Conservation (phyloP, 2,113 vertebrate genomes). For the Apus apus region DNA sequence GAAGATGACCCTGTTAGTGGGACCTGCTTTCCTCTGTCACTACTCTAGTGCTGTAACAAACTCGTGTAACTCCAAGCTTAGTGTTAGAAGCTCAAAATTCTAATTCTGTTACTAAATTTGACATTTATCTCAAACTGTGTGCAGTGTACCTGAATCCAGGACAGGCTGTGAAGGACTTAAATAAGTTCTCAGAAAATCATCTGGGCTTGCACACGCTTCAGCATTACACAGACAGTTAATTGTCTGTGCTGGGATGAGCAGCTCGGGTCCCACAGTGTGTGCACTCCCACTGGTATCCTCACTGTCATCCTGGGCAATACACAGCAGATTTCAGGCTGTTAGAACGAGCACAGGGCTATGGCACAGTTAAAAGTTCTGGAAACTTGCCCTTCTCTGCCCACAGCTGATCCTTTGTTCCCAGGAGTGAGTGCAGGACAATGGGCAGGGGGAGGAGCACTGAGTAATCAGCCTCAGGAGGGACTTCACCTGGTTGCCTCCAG, state of each 20-base stretch:
- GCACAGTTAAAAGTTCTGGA: not conserved
- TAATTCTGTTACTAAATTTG: not conserved
- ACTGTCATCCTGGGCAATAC: not conserved
- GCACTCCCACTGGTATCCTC: constrained; percentile 7
- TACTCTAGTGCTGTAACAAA: not conserved
- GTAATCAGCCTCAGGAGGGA: not conserved
- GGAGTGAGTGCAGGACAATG: not conserved
- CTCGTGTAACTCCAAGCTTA: not conserved
- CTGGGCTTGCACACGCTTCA: constrained; percentile 48
- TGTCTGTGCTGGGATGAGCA: constrained; percentile 61
- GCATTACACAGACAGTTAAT: constrained; percentile 44
- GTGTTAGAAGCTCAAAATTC: not conserved
- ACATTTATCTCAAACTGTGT: not conserved
- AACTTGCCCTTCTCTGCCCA: not conserved
- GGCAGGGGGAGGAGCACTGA: too few relatives aligned
- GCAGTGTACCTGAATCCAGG: constrained; percentile 51
- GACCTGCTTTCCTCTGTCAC: not conserved
- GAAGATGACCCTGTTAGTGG: not conserved
- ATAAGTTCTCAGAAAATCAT: constrained; percentile 64
- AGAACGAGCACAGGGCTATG: too few relatives aligned
- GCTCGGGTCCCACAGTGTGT: constrained; percentile 4
- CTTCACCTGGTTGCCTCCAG: too few relatives aligned
- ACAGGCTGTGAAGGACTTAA: constrained; percentile 50
- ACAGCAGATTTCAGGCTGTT: not conserved
- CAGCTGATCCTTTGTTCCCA: not conserved